Percentiles rank a stretch among this genome's conserved stretches.
phyloP scores from a whole-genome alignment of 1,140 invertebrate genomes.

The Brachionus plicatilis region DNA sequence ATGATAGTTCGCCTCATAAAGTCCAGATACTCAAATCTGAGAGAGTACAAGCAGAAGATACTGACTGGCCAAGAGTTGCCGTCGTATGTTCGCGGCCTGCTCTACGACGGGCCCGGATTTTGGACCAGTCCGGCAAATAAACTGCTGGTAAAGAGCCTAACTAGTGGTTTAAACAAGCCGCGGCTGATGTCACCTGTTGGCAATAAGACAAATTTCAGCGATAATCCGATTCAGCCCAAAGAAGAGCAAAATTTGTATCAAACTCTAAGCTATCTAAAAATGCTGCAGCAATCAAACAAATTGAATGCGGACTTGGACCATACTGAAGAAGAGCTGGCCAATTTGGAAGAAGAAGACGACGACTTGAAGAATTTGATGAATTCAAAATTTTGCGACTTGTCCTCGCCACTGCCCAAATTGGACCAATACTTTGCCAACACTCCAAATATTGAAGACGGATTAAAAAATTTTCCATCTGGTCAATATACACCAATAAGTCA shows the following conservation, averaged over 20 bases:
- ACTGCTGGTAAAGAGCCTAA: not conserved
- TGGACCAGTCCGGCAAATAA: conserved; percentile 4
- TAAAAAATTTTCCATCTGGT: not conserved
- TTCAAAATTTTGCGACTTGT: not conserved
- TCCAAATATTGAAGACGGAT: not conserved
- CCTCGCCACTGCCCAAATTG: not conserved
- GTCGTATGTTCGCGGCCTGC: conserved; percentile 16
- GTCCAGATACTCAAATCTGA: conserved; percentile 13
- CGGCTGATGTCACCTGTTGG: not conserved
- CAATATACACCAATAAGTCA: conserved; percentile 3
- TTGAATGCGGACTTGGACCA: conserved; percentile 18
- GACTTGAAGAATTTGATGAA: not conserved
- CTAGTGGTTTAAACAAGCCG: conserved; percentile 1
- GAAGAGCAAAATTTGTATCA: conserved; percentile 32
- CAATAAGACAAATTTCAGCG: not conserved
- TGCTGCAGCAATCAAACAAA: not conserved
- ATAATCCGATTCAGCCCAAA: not conserved
- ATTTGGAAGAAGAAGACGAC: conserved; percentile 13
- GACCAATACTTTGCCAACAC: conserved; percentile 2
- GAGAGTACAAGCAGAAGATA: conserved; percentile 32
- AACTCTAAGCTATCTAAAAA: conserved; percentile 6
- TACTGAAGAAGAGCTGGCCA: not conserved
- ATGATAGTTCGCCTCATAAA: conserved; percentile 9
- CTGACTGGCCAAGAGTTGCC: conserved; percentile 1
- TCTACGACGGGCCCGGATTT: not conserved